Percentiles rank a stretch among this genome's conserved stretches.
phyloP scores from a whole-genome alignment of 2,797 vertebrate genomes.

The Falco cherrug region DNA sequence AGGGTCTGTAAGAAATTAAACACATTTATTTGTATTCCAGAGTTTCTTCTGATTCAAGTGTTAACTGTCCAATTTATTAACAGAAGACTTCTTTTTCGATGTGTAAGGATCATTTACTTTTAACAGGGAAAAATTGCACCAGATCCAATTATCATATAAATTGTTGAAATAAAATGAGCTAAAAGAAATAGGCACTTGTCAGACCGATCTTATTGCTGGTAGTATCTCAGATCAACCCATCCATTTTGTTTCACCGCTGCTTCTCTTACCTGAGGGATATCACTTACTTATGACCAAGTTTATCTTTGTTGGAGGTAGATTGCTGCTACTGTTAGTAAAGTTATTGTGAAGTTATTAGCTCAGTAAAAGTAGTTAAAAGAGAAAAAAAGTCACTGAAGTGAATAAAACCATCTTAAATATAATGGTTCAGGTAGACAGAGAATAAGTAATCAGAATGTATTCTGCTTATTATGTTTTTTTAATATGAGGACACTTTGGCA shows the following conservation, averaged over 20 bases:
- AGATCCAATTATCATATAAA: constrained; percentile 35
- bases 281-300: not conserved
- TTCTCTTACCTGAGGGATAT: not conserved
- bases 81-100: not conserved
- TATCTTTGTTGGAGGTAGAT: not conserved
- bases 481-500: not conserved
- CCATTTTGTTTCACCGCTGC: not conserved
- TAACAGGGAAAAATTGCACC: not conserved
- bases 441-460: not conserved
- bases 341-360: not conserved
- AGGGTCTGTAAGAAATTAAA: not conserved
- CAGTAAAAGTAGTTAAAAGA: not conserved
- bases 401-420: not conserved
- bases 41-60: not conserved
- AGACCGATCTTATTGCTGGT: not conserved
- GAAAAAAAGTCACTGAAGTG: not conserved
- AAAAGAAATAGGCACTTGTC: not conserved
- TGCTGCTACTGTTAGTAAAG: not conserved
- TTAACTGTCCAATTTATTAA: not conserved
- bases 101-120: not conserved
- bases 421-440: not conserved
- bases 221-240: not conserved
- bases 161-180: constrained; percentile 6
- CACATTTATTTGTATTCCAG: not conserved
- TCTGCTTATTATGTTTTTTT: not conserved